These are phyloP conservation scores for Elysia crispata DNA, from an alignment of 2,888 invertebrate species.

Conservation along the genomic window DNA sequence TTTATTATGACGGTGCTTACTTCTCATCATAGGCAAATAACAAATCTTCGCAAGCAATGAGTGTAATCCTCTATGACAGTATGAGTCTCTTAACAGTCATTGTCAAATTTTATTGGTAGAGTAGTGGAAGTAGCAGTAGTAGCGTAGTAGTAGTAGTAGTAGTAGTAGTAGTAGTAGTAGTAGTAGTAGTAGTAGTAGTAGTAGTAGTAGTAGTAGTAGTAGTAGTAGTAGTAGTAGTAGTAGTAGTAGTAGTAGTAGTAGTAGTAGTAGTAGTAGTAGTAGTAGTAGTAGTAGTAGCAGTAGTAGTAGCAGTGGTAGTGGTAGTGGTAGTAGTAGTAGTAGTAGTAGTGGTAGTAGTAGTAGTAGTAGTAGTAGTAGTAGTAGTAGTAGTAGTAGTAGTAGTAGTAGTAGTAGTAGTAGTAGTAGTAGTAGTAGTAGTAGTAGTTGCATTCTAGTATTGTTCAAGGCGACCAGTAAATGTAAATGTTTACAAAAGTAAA, in stretches of 20 bases:
- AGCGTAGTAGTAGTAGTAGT: conserved; percentile 6
- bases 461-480: background rate
- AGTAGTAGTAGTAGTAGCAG: conserved; percentile 37
- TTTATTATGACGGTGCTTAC: no score
- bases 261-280: conserved; percentile 36
- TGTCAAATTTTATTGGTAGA: background rate
- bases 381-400: conserved; percentile 15
- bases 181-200: no score
- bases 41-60: no score
- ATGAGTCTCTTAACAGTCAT: background rate
- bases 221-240: background rate
- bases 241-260: background rate
- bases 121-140: background rate
- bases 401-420: conserved; percentile 41
- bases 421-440: conserved; percentile 41
- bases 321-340: conserved; percentile 43
- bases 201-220: background rate
- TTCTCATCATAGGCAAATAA: no score
- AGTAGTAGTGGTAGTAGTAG: conserved; percentile 38
- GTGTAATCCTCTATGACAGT: no score
- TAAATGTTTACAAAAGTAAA: background rate
- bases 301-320: conserved; percentile 42
- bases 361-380: conserved; percentile 34
- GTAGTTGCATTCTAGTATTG: conserved; percentile 14
- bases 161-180: no score